A percentile compares a stretch with the other conserved stretches of the same genome.
phyloP scores from a whole-genome alignment of 2,113 vertebrate species.

The Neolamprologus caudopunctatus region DNA sequence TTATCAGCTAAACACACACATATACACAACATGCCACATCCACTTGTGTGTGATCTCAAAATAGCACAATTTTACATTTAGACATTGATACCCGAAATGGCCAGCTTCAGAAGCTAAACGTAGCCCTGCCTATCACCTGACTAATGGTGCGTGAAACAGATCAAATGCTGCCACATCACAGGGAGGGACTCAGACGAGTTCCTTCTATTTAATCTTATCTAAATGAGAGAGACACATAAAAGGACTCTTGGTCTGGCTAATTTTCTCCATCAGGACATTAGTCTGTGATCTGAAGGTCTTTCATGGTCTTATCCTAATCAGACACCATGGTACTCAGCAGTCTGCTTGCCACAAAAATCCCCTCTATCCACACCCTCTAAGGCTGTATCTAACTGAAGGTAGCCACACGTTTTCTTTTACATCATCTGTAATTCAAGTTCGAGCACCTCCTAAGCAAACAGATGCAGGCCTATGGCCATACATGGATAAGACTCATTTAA shows the following conservation, averaged over 20 bases:
- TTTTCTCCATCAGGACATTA: constrained; percentile 56
- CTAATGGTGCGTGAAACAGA: constrained; percentile 41
- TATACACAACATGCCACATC: not conserved
- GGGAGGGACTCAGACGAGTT: constrained; percentile 26
- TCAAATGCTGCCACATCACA: constrained; percentile 56
- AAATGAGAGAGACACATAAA: constrained; percentile 64
- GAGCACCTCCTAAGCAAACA: not conserved
- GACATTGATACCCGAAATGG: not conserved
- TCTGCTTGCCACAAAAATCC: constrained; percentile 11
- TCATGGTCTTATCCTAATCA: constrained; percentile 58
- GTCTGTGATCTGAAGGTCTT: constrained; percentile 63
- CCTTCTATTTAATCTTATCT: constrained; percentile 61
- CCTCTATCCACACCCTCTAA: not conserved
- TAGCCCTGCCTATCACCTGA: constrained; percentile 34
- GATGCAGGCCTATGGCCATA: not conserved
- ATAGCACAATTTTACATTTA: not conserved
- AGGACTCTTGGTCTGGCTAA: constrained; percentile 37
- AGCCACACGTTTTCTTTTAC: not conserved
- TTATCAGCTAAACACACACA: not conserved
- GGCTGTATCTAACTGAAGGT: not conserved
- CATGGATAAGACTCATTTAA: not conserved
- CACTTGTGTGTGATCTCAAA: not conserved
- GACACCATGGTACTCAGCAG: constrained; percentile 20
- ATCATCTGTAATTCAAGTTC: not conserved
- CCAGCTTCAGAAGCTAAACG: not conserved